Evolutionary conservation across 1,140 invertebrate genomes (phyloP), one percentile per base, ranked within the genome.

Genomic region (Drosophila truncata): DNA sequence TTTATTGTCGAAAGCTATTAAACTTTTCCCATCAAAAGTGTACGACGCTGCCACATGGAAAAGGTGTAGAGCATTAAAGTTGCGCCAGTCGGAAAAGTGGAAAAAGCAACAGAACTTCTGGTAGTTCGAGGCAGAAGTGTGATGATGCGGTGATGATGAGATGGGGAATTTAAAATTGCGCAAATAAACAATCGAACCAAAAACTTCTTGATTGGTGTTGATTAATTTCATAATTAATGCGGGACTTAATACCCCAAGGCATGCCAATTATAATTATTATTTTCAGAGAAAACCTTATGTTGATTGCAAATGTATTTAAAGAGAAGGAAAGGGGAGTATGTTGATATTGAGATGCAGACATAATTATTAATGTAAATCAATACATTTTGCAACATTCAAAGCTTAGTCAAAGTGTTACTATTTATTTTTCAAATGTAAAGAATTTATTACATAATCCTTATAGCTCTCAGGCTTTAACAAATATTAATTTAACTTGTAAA

Each of bases 1-100:
- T 90, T 90, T 90, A 90, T 90, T 90, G 85, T 90, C 86, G 85
- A 90, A 90, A 90, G 86, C 86, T 80, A 90, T 90, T 90, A 90
- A 90, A 90, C 85, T 90, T 90, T 90, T 90, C 82, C 86, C 85
- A 90, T 90, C 85, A 90, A 91, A 84, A 81, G 82, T 70, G 62
- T 80, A 76, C 82, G 78, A 75, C 83, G 78, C 39, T 81, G 85
- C 69, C 86, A 84, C 84, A 90, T 84, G 72, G 67, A 73, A 82
- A 81, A 83, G 83, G 82, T 86, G 82, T 82, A 86, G 75, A 52
- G 71, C 82, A 78, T 85, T 82, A 86, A 85, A 84, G 69, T 82
- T 66, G 78, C 69, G 16, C 70, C 71, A 63, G 39, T 54, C 27
- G n/a, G 39, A 50, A 54, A 37, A 46, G 69, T 37, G 37, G 71